phyloP scores from a whole-genome alignment of 2,113 vertebrate species.

The Arenaria interpres region DNA sequence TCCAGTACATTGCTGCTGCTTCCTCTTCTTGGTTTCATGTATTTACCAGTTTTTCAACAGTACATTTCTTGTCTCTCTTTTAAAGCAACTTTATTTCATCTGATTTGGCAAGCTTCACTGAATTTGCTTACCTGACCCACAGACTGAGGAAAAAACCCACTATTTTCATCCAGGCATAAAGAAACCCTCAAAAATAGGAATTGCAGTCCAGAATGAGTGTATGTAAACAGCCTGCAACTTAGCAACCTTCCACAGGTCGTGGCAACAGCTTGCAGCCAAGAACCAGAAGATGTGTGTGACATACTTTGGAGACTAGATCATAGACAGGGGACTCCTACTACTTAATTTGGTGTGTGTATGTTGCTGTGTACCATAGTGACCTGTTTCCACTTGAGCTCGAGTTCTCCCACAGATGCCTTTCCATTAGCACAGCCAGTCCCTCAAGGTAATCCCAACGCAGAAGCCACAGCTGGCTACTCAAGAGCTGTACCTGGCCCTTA shows the following conservation, averaged over 20 bases:
- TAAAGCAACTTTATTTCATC: neutral
- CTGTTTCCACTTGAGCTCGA: neutral
- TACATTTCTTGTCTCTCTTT: neutral
- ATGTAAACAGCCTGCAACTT: slow-evolving; percentile 2
- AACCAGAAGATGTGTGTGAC: slow-evolving; percentile 26
- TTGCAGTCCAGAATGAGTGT: neutral
- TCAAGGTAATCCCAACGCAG: neutral
- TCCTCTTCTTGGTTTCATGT: neutral
- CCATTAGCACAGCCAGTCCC: neutral
- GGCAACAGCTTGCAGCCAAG: slow-evolving; percentile 23
- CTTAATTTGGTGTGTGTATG: slow-evolving; percentile 58
- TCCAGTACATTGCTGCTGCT: neutral
- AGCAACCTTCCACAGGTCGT: slow-evolving; percentile 36
- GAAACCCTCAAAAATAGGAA: neutral
- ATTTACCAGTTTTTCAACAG: neutral
- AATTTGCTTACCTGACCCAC: neutral
- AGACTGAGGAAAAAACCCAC: neutral
- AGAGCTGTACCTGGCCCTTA: neutral
- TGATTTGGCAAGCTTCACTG: neutral
- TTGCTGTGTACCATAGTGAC: slow-evolving; percentile 53
- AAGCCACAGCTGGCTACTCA: neutral
- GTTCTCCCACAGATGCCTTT: slow-evolving; percentile 1
- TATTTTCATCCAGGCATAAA: neutral
- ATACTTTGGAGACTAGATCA: slow-evolving; percentile 46
- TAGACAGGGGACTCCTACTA: slow-evolving; percentile 30